Base-by-base conservation (phyloP, 1,140 invertebrate species). In the Cylas formicarius region DNA sequence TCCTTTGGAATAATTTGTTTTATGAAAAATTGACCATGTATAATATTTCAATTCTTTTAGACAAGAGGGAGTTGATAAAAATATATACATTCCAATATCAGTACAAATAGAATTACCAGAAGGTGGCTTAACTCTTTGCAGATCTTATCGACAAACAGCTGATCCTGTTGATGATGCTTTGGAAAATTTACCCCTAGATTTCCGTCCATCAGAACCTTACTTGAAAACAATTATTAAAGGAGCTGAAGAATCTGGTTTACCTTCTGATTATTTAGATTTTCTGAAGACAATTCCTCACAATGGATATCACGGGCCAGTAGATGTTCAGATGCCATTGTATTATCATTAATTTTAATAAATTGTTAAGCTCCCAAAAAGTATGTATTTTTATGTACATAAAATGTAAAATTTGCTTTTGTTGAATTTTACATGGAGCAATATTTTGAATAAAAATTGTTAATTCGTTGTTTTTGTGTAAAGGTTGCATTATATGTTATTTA, bases 31-130 rank as follows among this genome's bases (percentile, higher is more conserved):
- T 26, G 24, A 9, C 24, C 9, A 26, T 26, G 9, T 26, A 36
- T 22, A 18, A 5, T 36, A 16, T 36, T 6, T 23, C 7, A 23
- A 37, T 29, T 36, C 22, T 47, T 53, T 21, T 60, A 82, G 77
- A 42, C 85, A 90, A 70, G 85, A 88, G 76, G 80, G 81, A 40
- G 84, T 87, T 2, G 65, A 73, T 18, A 59, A 73, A 16, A 75
- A 78, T 26, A 71, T 82, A 44, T 90, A 89, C 59, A 73, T 74
- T 60, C 66, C 76, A 18, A 65, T 84, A 49, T 66, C 70, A 28
- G 76, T 86, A 2, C 64, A 74, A 19, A 67, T 88, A 16, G 48
- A 68, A 34, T 73, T 72, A 11, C 53, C 63, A 2, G 60, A 67
- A 39, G 80, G 77, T 2, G 51, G 60, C 21, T 63, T 50, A 33